Evolutionary conservation across 2,888 invertebrate species (phyloP).

Genomic region (Monopis laevigella): DNA sequence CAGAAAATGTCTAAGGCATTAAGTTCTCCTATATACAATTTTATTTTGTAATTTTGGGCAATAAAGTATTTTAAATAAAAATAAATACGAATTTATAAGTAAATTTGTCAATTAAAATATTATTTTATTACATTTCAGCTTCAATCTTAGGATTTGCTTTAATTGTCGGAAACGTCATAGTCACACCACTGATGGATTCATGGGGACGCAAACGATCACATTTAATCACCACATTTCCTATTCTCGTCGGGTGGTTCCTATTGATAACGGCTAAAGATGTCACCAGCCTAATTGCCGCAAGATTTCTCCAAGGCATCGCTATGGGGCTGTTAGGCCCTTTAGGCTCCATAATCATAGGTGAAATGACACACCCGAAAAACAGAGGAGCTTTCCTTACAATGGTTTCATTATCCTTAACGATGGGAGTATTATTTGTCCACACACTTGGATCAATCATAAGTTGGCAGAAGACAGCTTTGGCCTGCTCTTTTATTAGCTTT

Average conservation of each 20-base stretch:
- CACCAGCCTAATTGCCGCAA: conserved; percentile 49
- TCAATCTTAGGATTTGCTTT: conserved; percentile 70
- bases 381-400: conserved; percentile 70
- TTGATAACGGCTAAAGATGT: conserved; percentile 56
- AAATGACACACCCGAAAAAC: conserved; percentile 68
- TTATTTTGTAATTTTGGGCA: too few relatives aligned
- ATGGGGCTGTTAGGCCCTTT: conserved; percentile 67
- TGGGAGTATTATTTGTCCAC: conserved; percentile 71
- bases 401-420: conserved; percentile 68
- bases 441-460: conserved; percentile 66
- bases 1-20: too few relatives aligned
- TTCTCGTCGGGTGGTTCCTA: conserved; percentile 67
- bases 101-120: too few relatives aligned
- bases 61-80: too few relatives aligned
- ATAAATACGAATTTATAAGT: too few relatives aligned
- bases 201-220: conserved; percentile 67
- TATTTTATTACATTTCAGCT: conserved; percentile 65
- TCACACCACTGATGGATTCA: conserved; percentile 63
- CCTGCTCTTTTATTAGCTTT: conserved; percentile 60
- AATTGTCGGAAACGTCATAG: conserved; percentile 65
- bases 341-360: conserved; percentile 66
- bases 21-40: too few relatives aligned
- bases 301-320: conserved; percentile 61
- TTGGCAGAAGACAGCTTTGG: conserved; percentile 66
- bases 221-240: conserved; percentile 60